Base-by-base conservation (phyloP, 2,888 invertebrate genomes). In the Meloe dianella region DNA sequence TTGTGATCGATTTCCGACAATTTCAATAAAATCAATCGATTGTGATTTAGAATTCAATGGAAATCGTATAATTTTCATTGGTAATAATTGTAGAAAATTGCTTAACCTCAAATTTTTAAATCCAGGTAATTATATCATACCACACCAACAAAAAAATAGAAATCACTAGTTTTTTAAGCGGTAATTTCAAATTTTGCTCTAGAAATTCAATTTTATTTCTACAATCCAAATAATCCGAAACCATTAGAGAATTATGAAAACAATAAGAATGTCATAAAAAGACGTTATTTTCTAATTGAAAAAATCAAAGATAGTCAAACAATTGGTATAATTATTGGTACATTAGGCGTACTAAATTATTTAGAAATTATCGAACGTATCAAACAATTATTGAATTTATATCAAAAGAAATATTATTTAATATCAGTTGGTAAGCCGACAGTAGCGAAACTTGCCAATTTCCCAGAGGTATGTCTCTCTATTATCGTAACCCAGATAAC, bases 391-490 rank as follows among this genome's bases (percentile, higher is more conserved):
- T 90, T 95, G 47, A 89, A 89, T 76, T 83, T 86, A 1, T 90
- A 92, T 64, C 91, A 92, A 0, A 97, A 96, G 80, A 96, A 95
- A 81, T 91, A 91, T 71, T 97, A 98, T 79, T 91, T 95, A 57
- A 90, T 98, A 64, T 94, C 94, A 27, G 94, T 98, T 63, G 98
- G 98, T 6, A 96, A 97, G 82, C 92, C 97, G 3, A 98, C 96
- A 85, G 92, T 94, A 12, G 92, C 95, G 0, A 99, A 99, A 83
- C 85, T 99, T 68, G 96, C 97, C 0, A 99, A 99, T 85, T 97
- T 98, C 82, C 90, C 93, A 64, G 95, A 95, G 86, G 91, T 91
- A 83, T 67, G 10, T 35, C 82, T n/a, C n/a, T n/a, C n/a, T n/a
- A n/a, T n/a, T n/a, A n/a, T n/a, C n/a, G n/a, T n/a, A n/a, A n/a